Conservation (phyloP, 2,888 invertebrate species). For the Noctua fimbriata region DNA sequence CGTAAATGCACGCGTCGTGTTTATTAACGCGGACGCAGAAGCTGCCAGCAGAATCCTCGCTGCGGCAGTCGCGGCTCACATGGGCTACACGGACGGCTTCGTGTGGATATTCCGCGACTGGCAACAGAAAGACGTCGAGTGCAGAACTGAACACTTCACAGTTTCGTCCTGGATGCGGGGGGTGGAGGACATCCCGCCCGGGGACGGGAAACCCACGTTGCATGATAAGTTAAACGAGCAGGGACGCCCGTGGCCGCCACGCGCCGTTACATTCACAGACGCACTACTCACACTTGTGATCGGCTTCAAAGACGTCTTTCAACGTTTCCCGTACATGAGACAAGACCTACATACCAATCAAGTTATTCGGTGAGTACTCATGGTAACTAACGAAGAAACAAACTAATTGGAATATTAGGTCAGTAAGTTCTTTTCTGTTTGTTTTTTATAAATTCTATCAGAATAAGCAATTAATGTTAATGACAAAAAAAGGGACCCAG, state of each 20-base stretch:
- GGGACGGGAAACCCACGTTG: not conserved
- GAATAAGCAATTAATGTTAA: too few relatives aligned
- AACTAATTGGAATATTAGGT: not conserved
- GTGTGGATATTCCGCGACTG: conserved; percentile 79
- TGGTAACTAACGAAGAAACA: not conserved
- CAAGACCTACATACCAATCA: conserved; percentile 43
- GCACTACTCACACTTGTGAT: conserved; percentile 64
- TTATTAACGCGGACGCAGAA: conserved; percentile 93
- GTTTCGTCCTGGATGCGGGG: conserved; percentile 68
- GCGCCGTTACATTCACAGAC: conserved; percentile 57
- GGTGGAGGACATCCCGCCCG: conserved; percentile 6
- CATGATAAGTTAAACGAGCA: not conserved
- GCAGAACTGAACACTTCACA: conserved; percentile 56
- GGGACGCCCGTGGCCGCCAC: conserved; percentile 21
- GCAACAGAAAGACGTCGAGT: conserved; percentile 55
- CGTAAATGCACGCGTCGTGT: conserved; percentile 93
- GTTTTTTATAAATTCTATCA: too few relatives aligned
- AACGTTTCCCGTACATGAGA: conserved; percentile 25
- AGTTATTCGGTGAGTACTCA: conserved; percentile 32
- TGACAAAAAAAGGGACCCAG: too few relatives aligned
- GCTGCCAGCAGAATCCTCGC: conserved; percentile 93
- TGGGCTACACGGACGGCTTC: conserved; percentile 85
- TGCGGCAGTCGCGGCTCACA: conserved; percentile 77
- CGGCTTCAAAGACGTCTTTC: conserved; percentile 42
- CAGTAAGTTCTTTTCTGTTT: too few relatives aligned